Evolutionary conservation across 2,888 invertebrate genomes (phyloP).

Genomic region (Rhamnusium bicolor): DNA sequence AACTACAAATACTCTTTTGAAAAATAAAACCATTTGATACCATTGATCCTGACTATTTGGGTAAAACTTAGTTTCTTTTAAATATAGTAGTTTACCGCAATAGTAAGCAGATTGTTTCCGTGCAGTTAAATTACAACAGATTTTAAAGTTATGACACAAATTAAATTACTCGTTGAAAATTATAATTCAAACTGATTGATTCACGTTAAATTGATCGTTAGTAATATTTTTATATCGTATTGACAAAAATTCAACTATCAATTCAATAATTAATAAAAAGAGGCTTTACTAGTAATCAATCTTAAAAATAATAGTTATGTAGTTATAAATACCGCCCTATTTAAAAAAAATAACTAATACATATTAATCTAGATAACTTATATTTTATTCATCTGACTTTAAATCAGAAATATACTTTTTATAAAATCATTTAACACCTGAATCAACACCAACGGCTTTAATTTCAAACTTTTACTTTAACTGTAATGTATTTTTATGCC

Average conservation of each 20-base stretch:
- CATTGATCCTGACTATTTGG: slow-evolving; percentile 25
- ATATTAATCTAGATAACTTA: background rate
- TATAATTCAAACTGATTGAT: too few species aligned
- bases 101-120: background rate
- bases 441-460: slow-evolving; percentile 27
- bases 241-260: too few species aligned
- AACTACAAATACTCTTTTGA: slow-evolving; percentile 58
- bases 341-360: background rate
- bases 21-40: slow-evolving; percentile 43
- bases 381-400: background rate
- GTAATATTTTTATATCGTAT: too few species aligned
- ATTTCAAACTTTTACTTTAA: slow-evolving; percentile 37
- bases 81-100: background rate
- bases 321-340: too few species aligned
- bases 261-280: too few species aligned
- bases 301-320: too few species aligned
- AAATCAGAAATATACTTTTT: background rate
- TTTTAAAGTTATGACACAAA: too few species aligned
- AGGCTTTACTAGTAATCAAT: too few species aligned
- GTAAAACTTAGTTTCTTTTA: slow-evolving; percentile 6
- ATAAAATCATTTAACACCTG: background rate
- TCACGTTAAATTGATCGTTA: too few species aligned
- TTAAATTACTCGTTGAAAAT: too few species aligned
- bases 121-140: background rate
- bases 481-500: slow-evolving; percentile 27